A percentile compares a stretch with the other conserved stretches of the same genome.
Conservation (phyloP, 2,888 invertebrate genomes). For the Tuta absoluta region DNA sequence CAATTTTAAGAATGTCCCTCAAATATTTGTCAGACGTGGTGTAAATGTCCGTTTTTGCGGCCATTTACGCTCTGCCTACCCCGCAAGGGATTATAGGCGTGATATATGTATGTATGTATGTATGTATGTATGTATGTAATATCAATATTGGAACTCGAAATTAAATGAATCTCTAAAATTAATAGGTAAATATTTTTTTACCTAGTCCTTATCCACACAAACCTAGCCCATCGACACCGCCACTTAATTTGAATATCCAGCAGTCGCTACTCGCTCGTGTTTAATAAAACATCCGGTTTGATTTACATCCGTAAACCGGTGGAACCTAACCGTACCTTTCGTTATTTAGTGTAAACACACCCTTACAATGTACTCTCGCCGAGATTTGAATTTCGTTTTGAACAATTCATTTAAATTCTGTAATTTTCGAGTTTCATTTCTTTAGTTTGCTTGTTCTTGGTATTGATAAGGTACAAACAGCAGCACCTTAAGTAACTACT, state of each 20-base stretch:
- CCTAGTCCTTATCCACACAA: slow-evolving; percentile 48
- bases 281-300: slow-evolving; percentile 80
- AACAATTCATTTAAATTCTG: slow-evolving; percentile 57
- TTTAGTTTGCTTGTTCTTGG: neutral
- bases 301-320: slow-evolving; percentile 78
- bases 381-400: slow-evolving; percentile 40
- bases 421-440: slow-evolving; percentile 45
- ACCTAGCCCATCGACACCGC: slow-evolving; percentile 57
- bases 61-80: too few species aligned
- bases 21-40: too few species aligned
- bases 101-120: too few species aligned
- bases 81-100: too few species aligned
- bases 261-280: slow-evolving; percentile 69
- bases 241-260: slow-evolving; percentile 79
- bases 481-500: too few species aligned
- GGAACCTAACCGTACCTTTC: slow-evolving; percentile 54
- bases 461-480: neutral
- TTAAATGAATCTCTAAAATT: too few species aligned
- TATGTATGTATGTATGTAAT: too few species aligned
- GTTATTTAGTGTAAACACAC: slow-evolving; percentile 72
- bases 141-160: too few species aligned
- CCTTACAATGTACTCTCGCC: slow-evolving; percentile 54
- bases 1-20: too few species aligned
- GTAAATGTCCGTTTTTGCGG: too few species aligned
- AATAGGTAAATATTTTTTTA: too few species aligned